Conservation (phyloP, 30 jellyfish, hydroid and myxozoan species). For the Rhopilema esculentum region DNA sequence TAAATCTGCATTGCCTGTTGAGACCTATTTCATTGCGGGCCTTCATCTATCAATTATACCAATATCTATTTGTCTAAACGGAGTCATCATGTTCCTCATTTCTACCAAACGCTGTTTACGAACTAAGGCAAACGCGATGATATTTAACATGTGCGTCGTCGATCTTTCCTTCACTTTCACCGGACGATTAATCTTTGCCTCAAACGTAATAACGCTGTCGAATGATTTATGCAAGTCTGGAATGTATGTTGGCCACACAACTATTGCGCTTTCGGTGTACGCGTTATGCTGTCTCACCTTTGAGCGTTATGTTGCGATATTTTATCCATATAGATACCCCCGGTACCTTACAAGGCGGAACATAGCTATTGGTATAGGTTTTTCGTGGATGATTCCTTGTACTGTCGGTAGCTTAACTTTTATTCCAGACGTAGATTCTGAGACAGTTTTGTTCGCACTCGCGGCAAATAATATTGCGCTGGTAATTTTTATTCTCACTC, state of each 20-base stretch:
- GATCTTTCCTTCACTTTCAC: conserved; percentile 18
- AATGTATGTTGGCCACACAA: conserved; percentile 25
- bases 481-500: not conserved
- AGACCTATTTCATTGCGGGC: conserved; percentile 7
- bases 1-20: not conserved
- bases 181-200: conserved; percentile 21
- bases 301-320: conserved; percentile 55
- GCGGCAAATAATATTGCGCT: conserved; percentile 11
- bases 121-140: conserved; percentile 11
- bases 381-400: conserved; percentile 59
- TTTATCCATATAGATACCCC: conserved; percentile 50
- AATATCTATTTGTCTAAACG: conserved; percentile 17
- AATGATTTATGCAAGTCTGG: not conserved
- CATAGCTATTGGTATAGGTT: not conserved
- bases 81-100: conserved; percentile 13
- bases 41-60: not conserved
- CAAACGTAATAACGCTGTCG: not conserved
- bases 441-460: not conserved
- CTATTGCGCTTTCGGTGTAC: conserved; percentile 14
- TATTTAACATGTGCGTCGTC: conserved; percentile 51
- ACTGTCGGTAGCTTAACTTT: not conserved
- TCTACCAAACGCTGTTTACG: conserved; percentile 29
- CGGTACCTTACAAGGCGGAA: conserved; percentile 3
- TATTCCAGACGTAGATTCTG: not conserved
- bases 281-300: conserved; percentile 35